Percentiles rank a stretch among this genome's conserved stretches.
Conservation (phyloP, 2,797 vertebrate species). For the Echiichthys vipera region DNA sequence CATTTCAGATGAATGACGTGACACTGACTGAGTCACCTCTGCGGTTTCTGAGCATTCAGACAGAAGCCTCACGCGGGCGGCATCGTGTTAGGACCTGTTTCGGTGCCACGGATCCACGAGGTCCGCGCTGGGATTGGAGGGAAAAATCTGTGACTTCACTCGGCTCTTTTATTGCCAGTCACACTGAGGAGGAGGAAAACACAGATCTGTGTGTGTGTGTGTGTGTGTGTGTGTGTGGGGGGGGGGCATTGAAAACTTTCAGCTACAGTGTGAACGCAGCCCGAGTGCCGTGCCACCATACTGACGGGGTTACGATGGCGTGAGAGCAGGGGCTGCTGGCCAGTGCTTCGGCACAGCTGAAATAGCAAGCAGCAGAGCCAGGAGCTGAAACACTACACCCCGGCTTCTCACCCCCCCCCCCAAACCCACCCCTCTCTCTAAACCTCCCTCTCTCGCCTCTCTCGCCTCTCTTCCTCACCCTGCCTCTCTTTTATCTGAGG, state of each 20-base stretch:
- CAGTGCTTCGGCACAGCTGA: slow-evolving; percentile 81
- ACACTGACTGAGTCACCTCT: neutral
- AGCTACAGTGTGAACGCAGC: slow-evolving; percentile 35
- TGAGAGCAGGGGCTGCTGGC: slow-evolving; percentile 83
- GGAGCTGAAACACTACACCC: slow-evolving; percentile 80
- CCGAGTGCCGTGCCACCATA: slow-evolving; percentile 47
- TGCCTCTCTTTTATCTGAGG: slow-evolving; percentile 59
- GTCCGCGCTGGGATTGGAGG: slow-evolving; percentile 6
- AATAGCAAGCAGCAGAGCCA: slow-evolving; percentile 79
- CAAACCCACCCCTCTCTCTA: neutral
- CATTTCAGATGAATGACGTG: slow-evolving; percentile 20
- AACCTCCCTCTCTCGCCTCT: slow-evolving; percentile 12
- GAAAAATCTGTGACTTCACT: slow-evolving; percentile 8
- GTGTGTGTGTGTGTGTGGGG: too few species aligned
- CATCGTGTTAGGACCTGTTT: neutral
- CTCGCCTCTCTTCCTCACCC: slow-evolving; percentile 46
- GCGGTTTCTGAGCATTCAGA: slow-evolving; percentile 13
- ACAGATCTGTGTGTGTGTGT: slow-evolving; percentile 22
- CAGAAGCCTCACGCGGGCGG: neutral
- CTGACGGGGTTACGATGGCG: slow-evolving; percentile 77
- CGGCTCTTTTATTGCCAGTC: neutral
- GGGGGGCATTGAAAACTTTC: neutral
- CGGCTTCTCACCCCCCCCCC: slow-evolving; percentile 44
- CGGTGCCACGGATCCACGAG: slow-evolving; percentile 22
- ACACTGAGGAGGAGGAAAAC: neutral